Evolutionary conservation across 2,113 vertebrate species (phyloP), one percentile per base, ranked within the genome.

Genomic region (Petromus typicus): DNA sequence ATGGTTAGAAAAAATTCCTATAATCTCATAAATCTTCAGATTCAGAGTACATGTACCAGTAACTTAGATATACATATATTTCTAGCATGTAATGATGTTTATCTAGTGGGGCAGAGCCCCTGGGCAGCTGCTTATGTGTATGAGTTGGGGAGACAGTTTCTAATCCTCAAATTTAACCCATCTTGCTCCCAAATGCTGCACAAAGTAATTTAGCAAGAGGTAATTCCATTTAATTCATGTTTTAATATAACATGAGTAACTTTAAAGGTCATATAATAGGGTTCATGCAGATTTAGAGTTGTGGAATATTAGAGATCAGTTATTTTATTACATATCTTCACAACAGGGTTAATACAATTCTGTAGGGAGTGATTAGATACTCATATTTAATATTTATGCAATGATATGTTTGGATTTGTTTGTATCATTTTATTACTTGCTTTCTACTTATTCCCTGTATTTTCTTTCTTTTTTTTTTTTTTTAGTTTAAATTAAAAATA

Each of bases 21-120:
- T 93, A 67, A 78, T 94, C 83, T 89, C 94, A 96, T 98, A 97
- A 98, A 96, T 98, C 89, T 96, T 96, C 86, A 61, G 9, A 56
- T 84, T 84, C 80, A 80, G 63, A 86, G 69, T 48, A 10, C 93
- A 5, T 90, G 66, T 78, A 96, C 83, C 10, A 57, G 94, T 89
- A 75, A 97, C 66, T 94, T 93, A 59, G 79, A 84, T 92, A 95
- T 82, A 94, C 79, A 95, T 95, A n/a, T 96, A 66, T 86, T 96
- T 93, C 61, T 87, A 89, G 81, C 78, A 75, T 86, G 90, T 79
- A 83, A 85, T 90, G 85, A 92, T 92, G 91, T 96, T 96, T 95
- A 92, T 92, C 88, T 93, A 81, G 86, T 63, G 95, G 86, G 83
- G 89, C 40, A 0, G 11, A 83, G 20, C 82, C 54, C 93, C 94